Evolutionary conservation across 2,797 vertebrate genomes (phyloP).

Genomic region (Rallus crepitans): DNA sequence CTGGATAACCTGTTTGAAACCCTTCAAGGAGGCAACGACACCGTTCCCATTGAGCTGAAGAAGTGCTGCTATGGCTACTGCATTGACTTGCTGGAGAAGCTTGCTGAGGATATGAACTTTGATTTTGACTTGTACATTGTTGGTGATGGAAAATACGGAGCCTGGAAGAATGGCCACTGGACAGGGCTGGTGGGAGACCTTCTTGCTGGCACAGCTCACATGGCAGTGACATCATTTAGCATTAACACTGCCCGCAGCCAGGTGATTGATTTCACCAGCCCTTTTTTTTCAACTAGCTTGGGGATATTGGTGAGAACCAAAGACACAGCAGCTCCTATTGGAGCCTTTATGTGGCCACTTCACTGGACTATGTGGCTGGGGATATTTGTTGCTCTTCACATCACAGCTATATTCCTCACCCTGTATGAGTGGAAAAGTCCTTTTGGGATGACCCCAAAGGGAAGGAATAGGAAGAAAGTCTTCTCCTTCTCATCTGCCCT

Average conservation of each 20-base stretch:
- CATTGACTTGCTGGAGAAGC: conserved; percentile 94
- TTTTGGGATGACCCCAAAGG: conserved; percentile 96
- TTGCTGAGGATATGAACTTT: conserved; percentile 97
- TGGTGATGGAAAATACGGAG: conserved; percentile 96
- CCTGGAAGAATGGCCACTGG: conserved; percentile 94
- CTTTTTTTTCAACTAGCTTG: conserved; percentile 97
- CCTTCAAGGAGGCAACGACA: conserved; percentile 87
- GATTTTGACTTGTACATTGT: conserved; percentile 96
- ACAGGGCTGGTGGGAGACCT: conserved; percentile 96
- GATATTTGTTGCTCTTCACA: conserved; percentile 96
- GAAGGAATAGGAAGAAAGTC: conserved; percentile 91
- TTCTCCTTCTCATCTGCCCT: conserved; percentile 98
- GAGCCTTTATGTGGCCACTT: conserved; percentile 99
- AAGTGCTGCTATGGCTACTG: conserved; percentile 98
- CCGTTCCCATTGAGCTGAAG: conserved; percentile 87
- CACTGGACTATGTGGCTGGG: conserved; percentile 99
- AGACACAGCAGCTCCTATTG: conserved; percentile 96
- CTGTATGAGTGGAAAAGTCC: conserved; percentile 98
- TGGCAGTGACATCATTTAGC: conserved; percentile 97
- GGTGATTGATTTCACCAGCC: conserved; percentile 97
- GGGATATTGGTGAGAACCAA: conserved; percentile 95
- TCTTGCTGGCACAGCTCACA: conserved; percentile 91
- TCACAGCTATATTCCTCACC: conserved; percentile 96
- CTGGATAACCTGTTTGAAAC: conserved; percentile 88
- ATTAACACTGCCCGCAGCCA: conserved; percentile 97